Conservation (phyloP, 2,113 vertebrate genomes). For the Verasper variegatus region DNA sequence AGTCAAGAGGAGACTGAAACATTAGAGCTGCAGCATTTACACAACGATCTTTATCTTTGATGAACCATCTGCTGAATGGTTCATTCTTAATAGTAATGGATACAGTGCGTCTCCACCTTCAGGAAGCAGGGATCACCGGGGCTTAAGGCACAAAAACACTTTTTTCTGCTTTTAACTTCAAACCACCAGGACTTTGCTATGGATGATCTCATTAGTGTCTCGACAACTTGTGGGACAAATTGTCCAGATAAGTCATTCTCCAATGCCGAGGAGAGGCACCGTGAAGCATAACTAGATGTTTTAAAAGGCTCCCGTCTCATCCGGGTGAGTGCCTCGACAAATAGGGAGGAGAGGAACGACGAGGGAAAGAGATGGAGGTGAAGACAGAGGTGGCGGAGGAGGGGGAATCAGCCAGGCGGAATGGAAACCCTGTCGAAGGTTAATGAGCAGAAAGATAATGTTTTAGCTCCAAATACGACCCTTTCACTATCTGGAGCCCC, state of each 20-base stretch:
- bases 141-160: neutral
- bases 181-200: slow-evolving; percentile 59
- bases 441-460: slow-evolving; percentile 81
- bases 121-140: neutral
- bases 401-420: slow-evolving; percentile 57
- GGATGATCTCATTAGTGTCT: slow-evolving; percentile 75
- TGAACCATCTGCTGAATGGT: neutral
- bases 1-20: neutral
- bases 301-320: slow-evolving; percentile 77
- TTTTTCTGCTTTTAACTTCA: slow-evolving; percentile 43
- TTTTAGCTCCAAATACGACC: slow-evolving; percentile 76
- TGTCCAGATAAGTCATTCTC: slow-evolving; percentile 77
- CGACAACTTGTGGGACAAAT: slow-evolving; percentile 73
- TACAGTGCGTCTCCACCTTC: neutral
- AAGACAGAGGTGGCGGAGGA: slow-evolving; percentile 66
- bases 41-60: neutral
- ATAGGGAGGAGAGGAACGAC: slow-evolving; percentile 66
- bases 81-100: neutral
- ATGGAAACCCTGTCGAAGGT: slow-evolving; percentile 75
- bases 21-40: neutral
- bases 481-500: slow-evolving; percentile 59
- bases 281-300: slow-evolving; percentile 75
- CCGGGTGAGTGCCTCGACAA: slow-evolving; percentile 76
- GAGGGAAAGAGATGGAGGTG: slow-evolving; percentile 69
- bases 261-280: slow-evolving; percentile 50